A percentile compares a stretch with the other conserved stretches of the same genome.
Conservation (phyloP, 2,113 vertebrate species). For the Urocolius indicus region DNA sequence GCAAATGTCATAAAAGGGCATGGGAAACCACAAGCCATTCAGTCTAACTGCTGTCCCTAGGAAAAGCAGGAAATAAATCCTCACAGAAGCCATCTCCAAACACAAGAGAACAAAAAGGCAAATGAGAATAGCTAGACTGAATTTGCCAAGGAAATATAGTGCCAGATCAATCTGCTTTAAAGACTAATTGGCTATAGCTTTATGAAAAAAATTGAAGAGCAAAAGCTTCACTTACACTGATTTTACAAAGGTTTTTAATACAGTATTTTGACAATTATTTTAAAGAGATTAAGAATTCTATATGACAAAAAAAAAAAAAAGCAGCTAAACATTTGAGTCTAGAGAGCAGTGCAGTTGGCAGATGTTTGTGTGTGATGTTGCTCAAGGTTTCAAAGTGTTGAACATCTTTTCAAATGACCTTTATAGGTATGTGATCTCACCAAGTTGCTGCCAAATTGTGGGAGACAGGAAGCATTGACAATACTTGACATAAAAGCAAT, state of each 20-base stretch:
- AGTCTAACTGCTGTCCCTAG: neutral
- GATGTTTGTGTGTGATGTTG: neutral
- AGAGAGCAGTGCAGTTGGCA: neutral
- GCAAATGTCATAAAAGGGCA: neutral
- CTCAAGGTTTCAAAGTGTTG: neutral
- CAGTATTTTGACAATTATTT: neutral
- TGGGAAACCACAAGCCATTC: rapidly evolving
- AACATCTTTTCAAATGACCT: neutral
- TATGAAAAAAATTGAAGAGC: neutral
- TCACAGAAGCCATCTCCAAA: neutral
- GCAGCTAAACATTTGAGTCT: neutral
- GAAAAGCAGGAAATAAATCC: neutral
- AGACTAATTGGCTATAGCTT: neutral
- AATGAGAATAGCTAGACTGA: neutral
- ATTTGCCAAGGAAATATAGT: neutral
- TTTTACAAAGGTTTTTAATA: neutral
- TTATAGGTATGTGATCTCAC: neutral
- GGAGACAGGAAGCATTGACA: neutral
- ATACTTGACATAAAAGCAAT: neutral
- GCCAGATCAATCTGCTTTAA: neutral
- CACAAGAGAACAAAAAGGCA: neutral
- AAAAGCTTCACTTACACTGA: neutral
- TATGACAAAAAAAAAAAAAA: neutral
- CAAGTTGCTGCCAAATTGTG: neutral
- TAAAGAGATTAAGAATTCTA: neutral